Conservation (phyloP, 2,113 vertebrate genomes). For the Leptobrachium leishanense region DNA sequence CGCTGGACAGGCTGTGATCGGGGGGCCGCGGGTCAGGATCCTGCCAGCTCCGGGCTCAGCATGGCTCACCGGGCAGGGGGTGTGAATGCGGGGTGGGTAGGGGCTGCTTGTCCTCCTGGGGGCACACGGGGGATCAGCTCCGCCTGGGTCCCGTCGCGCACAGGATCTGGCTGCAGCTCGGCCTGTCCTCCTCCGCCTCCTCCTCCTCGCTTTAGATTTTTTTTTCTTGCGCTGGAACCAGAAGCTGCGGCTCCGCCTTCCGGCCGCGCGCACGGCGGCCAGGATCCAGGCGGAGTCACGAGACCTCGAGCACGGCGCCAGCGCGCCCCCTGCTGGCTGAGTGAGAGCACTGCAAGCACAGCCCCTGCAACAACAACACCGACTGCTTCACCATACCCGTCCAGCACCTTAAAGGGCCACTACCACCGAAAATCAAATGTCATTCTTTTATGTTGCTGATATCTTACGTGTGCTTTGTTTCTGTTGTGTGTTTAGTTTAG, state of each 20-base stretch:
- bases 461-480: no score
- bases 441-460: no score
- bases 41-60: slow-evolving; percentile 6
- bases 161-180: neutral
- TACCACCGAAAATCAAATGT: no score
- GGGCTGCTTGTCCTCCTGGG: neutral
- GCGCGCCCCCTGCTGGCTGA: slow-evolving; percentile 27
- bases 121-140: neutral
- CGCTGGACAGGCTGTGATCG: neutral
- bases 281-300: neutral
- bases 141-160: neutral
- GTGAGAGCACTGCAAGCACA: no score
- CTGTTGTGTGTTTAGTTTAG: no score
- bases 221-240: slow-evolving; percentile 11
- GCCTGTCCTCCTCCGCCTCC: slow-evolving; percentile 13
- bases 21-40: slow-evolving; percentile 1
- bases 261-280: neutral
- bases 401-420: no score
- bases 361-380: no score
- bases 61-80: slow-evolving; percentile 12
- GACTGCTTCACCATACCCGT: no score
- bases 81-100: neutral
- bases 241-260: slow-evolving; percentile 21
- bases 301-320: neutral
- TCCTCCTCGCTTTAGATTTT: neutral